Conservation (phyloP, 2,113 vertebrate species). For the Stegastes partitus region DNA sequence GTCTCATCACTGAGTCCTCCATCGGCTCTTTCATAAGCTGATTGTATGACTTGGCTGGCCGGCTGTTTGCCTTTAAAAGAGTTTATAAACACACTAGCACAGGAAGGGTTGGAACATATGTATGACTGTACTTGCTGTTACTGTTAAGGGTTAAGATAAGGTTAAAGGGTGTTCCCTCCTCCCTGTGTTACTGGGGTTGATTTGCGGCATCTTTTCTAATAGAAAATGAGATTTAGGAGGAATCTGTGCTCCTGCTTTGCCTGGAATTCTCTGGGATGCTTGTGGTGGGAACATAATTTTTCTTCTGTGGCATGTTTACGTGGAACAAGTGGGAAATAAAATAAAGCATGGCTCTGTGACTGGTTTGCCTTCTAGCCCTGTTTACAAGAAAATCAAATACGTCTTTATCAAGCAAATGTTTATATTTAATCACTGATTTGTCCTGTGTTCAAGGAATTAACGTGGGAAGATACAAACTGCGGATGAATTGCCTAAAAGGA, state of each 20-base stretch:
- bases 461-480: slow-evolving; percentile 13
- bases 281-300: slow-evolving; percentile 16
- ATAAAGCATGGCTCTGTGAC: slow-evolving; percentile 16
- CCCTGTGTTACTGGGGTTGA: not conserved
- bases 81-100: slow-evolving; percentile 13
- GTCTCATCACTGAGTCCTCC: slow-evolving; percentile 30
- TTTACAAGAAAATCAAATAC: slow-evolving; percentile 22
- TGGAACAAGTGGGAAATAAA: slow-evolving; percentile 40
- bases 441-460: slow-evolving; percentile 18
- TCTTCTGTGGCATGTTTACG: slow-evolving; percentile 36
- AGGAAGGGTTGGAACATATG: not conserved
- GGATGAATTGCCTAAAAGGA: not conserved
- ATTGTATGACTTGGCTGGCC: slow-evolving; percentile 36
- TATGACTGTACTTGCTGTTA: not conserved
- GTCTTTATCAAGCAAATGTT: slow-evolving; percentile 31
- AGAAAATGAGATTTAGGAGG: slow-evolving; percentile 41
- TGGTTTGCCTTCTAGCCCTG: not conserved
- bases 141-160: not conserved
- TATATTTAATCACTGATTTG: not conserved
- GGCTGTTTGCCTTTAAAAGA: slow-evolving; percentile 15
- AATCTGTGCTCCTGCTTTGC: slow-evolving; percentile 33
- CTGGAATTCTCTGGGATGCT: slow-evolving; percentile 29
- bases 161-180: not conserved
- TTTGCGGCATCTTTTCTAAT: slow-evolving; percentile 11
- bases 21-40: slow-evolving; percentile 37